phyloP scores from a whole-genome alignment of 2,888 invertebrate genomes.

The Heliconius cydno region DNA sequence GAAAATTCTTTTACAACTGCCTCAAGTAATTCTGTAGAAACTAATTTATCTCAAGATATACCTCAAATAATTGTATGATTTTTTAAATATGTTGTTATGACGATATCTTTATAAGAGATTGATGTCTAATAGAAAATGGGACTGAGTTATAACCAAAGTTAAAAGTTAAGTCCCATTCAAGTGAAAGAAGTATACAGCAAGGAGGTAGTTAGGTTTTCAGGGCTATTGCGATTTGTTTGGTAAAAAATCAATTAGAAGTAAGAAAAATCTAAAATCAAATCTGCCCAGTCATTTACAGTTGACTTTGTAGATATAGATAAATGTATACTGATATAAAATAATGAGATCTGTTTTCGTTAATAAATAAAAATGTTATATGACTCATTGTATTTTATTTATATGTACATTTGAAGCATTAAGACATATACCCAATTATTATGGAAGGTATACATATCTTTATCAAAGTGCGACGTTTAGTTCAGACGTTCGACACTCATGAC shows the following conservation, averaged over 20 bases:
- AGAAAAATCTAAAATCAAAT: too few species aligned
- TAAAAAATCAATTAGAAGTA: too few species aligned
- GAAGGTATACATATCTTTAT: not conserved
- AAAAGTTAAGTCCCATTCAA: not conserved
- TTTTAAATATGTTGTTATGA: not conserved
- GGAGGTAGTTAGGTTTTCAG: too few species aligned
- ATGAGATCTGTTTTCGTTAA: not conserved
- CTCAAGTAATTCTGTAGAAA: conserved; percentile 1
- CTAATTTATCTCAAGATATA: not conserved
- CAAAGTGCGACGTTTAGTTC: not conserved
- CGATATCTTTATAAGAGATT: not conserved
- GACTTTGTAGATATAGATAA: not conserved
- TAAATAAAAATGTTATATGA: not conserved
- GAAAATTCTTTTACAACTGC: not conserved
- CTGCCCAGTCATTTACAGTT: too few species aligned
- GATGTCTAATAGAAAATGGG: not conserved
- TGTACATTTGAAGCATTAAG: not conserved
- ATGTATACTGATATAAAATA: not conserved
- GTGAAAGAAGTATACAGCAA: too few species aligned
- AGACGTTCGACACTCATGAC: not conserved
- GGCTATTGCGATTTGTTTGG: too few species aligned
- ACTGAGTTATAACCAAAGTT: not conserved
- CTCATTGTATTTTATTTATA: not conserved
- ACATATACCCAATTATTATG: not conserved
- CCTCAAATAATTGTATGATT: not conserved